Conservation (phyloP, 2,888 invertebrate genomes). For the Oegoconia quadripuncta region DNA sequence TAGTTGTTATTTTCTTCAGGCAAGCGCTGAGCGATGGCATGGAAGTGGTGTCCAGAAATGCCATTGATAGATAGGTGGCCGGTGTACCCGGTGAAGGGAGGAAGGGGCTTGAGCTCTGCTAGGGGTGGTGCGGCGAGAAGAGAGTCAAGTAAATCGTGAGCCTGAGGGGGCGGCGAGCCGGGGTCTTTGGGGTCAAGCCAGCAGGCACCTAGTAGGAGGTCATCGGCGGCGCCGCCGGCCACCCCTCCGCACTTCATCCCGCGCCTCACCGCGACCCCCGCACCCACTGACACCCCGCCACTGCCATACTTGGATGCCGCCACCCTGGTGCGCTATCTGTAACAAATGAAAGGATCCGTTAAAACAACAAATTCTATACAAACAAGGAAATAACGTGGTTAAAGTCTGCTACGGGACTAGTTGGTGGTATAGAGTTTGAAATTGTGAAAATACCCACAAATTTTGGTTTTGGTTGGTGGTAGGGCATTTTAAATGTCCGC, state of each 20-base stretch:
- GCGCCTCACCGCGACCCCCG: conserved; percentile 66
- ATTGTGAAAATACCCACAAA: background rate
- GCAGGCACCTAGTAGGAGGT: conserved; percentile 85
- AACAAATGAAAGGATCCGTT: conserved; percentile 33
- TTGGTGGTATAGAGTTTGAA: background rate
- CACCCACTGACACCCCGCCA: conserved; percentile 67
- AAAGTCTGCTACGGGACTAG: background rate
- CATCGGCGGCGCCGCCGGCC: conserved; percentile 81
- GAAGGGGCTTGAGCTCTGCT: conserved; percentile 89
- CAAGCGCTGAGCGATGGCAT: conserved; percentile 88
- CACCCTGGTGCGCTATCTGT: conserved; percentile 70
- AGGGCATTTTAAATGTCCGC: background rate
- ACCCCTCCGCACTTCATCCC: conserved; percentile 81
- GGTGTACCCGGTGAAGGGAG: conserved; percentile 92
- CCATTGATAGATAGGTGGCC: conserved; percentile 92
- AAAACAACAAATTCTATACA: conserved; percentile 3
- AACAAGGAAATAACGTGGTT: background rate
- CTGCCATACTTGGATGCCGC: conserved; percentile 76
- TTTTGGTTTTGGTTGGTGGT: background rate
- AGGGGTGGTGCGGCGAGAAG: conserved; percentile 82
- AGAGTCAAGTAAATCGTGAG: conserved; percentile 85
- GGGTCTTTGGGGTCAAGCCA: conserved; percentile 83
- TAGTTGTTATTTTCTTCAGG: conserved; percentile 87
- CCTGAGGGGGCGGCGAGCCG: conserved; percentile 59
- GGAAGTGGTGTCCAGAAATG: conserved; percentile 92